These are phyloP conservation scores for Tychaedon coryphoeus DNA, from an alignment of 2,113 vertebrate genomes.

Conservation along the genomic window DNA sequence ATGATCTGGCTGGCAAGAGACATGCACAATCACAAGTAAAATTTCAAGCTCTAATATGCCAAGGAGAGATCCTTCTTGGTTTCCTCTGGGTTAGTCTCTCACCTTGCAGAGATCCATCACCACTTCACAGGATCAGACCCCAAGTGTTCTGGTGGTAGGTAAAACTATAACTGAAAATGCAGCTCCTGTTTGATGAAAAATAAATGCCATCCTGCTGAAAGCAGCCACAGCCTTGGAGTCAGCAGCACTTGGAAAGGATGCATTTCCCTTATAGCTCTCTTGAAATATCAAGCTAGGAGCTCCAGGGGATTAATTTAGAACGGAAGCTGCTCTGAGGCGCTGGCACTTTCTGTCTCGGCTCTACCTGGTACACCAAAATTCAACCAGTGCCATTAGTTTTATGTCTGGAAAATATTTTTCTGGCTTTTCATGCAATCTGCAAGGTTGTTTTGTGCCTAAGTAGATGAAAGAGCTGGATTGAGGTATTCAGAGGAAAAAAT, in stretches of 20 bases:
- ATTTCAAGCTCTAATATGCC: background rate
- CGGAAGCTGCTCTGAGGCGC: background rate
- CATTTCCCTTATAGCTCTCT: background rate
- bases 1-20: background rate
- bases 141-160: background rate
- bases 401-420: constrained; percentile 24
- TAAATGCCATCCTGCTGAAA: background rate
- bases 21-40: background rate
- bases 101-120: background rate
- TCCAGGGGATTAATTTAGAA: background rate
- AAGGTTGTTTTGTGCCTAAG: background rate
- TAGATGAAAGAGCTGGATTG: background rate
- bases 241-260: background rate
- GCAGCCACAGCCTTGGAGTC: background rate
- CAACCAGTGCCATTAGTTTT: background rate
- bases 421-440: background rate
- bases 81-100: background rate
- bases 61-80: background rate
- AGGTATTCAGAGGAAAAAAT: background rate
- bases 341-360: background rate
- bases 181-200: background rate
- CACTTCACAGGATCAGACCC: background rate
- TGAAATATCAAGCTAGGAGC: background rate
- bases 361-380: background rate
- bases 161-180: background rate